These are phyloP conservation scores for Chaetura pelagica DNA, from an alignment of 2,113 vertebrate genomes.

Conservation along the genomic window DNA sequence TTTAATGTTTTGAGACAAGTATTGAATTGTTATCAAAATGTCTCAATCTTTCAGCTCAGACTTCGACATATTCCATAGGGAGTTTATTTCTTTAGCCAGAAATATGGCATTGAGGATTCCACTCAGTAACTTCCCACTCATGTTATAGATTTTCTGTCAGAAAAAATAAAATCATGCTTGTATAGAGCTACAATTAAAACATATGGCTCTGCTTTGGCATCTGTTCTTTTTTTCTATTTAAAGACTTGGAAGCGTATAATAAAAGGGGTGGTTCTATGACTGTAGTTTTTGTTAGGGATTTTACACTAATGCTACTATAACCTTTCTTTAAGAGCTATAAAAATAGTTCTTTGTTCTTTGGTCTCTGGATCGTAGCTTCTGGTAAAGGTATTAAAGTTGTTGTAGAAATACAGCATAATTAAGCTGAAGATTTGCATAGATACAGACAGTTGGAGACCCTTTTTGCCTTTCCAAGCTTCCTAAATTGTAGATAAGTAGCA, in stretches of 20 bases:
- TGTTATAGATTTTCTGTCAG: conserved; percentile 74
- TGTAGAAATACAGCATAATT: background rate
- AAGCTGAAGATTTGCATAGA: background rate
- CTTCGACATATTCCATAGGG: conserved; percentile 40
- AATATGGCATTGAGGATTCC: conserved; percentile 72
- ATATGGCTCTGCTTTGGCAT: conserved; percentile 66
- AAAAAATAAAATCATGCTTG: conserved; percentile 66
- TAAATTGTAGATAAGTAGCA: background rate
- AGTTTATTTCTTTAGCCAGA: conserved; percentile 54
- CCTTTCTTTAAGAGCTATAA: background rate
- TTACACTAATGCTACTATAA: background rate
- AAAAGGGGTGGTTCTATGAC: conserved; percentile 5
- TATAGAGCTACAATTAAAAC: conserved; percentile 74
- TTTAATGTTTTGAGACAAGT: conserved; percentile 35
- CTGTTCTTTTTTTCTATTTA: conserved; percentile 70
- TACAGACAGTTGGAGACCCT: background rate
- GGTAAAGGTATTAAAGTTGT: background rate
- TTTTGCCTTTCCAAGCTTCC: background rate
- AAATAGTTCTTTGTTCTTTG: background rate
- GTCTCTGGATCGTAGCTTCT: background rate
- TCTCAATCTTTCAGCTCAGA: conserved; percentile 50
- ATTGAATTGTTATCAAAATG: conserved; percentile 67
- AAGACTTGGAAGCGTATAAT: conserved; percentile 47
- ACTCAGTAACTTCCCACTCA: conserved; percentile 72
- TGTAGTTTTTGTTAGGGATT: conserved; percentile 17